Evolutionary conservation across 1,140 invertebrate genomes (phyloP).

Genomic region (Nymphalis io): DNA sequence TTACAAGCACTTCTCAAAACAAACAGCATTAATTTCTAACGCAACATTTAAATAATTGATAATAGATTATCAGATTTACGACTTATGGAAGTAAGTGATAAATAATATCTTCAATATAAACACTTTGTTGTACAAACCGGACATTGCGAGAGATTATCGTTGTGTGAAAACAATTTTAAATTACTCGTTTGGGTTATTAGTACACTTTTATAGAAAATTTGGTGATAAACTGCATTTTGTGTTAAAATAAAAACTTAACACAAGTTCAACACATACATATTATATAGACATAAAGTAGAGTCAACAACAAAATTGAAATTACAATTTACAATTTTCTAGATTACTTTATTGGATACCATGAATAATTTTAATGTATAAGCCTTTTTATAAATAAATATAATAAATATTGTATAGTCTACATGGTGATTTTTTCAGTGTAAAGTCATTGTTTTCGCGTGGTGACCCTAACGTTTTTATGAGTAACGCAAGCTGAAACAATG

Average conservation of each 20-base stretch:
- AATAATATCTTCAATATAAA: constrained; percentile 25
- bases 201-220: not conserved
- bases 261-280: too few species aligned
- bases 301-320: too few species aligned
- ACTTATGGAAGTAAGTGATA: constrained; percentile 33
- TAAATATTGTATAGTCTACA: too few species aligned
- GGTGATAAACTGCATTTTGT: not conserved
- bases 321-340: too few species aligned
- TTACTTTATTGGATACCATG: too few species aligned
- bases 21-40: constrained; percentile 24
- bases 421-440: not conserved
- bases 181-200: not conserved
- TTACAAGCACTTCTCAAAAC: not conserved
- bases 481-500: constrained; percentile 55
- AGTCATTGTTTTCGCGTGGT: constrained; percentile 18
- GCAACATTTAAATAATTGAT: constrained; percentile 28
- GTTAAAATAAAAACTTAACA: too few species aligned
- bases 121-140: constrained; percentile 3
- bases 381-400: too few species aligned
- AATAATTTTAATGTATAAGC: too few species aligned
- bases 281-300: too few species aligned
- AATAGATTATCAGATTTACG: constrained; percentile 28
- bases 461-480: constrained; percentile 41
- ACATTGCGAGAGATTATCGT: constrained; percentile 14
- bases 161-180: constrained; percentile 12